These are phyloP conservation scores for Lamellibrachia luymesi DNA, from an alignment of 1,140 invertebrate species.

Conservation along the genomic window DNA sequence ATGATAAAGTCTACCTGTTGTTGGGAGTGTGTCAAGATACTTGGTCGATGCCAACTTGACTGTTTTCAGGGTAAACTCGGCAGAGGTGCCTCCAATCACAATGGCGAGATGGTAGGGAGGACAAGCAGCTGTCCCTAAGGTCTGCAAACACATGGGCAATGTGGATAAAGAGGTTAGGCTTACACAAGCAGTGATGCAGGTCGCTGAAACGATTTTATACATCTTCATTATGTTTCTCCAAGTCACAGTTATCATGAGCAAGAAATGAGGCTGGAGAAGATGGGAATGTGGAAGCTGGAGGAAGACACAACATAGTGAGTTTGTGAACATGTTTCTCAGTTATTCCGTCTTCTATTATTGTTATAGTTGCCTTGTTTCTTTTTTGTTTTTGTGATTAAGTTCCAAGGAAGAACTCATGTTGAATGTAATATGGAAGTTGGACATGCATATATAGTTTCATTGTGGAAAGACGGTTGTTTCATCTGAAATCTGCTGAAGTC, in stretches of 20 bases:
- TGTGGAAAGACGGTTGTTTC: neutral
- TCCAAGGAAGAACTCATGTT: neutral
- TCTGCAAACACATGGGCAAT: constrained; percentile 36
- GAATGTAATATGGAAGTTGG: neutral
- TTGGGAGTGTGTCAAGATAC: constrained; percentile 54
- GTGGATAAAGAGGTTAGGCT: neutral
- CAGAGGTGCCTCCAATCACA: constrained; percentile 56
- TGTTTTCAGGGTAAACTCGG: constrained; percentile 56
- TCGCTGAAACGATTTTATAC: neutral
- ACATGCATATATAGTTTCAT: neutral
- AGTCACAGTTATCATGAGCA: neutral
- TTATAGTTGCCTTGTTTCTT: neutral
- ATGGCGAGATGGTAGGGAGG: constrained; percentile 57
- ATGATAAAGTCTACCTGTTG: constrained; percentile 35
- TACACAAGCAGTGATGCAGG: neutral
- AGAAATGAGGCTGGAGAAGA: too few relatives aligned
- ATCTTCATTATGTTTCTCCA: neutral
- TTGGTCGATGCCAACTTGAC: constrained; percentile 56
- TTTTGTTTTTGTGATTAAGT: constrained; percentile 13
- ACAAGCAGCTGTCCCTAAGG: constrained; percentile 57
- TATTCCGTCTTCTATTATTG: neutral
- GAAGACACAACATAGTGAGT: neutral
- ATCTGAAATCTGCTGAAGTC: too few relatives aligned
- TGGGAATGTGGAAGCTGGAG: too few relatives aligned
- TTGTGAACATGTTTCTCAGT: neutral